These are phyloP conservation scores for Oryzias sinensis DNA, from an alignment of 2,797 vertebrate genomes.

Conservation along the genomic window DNA sequence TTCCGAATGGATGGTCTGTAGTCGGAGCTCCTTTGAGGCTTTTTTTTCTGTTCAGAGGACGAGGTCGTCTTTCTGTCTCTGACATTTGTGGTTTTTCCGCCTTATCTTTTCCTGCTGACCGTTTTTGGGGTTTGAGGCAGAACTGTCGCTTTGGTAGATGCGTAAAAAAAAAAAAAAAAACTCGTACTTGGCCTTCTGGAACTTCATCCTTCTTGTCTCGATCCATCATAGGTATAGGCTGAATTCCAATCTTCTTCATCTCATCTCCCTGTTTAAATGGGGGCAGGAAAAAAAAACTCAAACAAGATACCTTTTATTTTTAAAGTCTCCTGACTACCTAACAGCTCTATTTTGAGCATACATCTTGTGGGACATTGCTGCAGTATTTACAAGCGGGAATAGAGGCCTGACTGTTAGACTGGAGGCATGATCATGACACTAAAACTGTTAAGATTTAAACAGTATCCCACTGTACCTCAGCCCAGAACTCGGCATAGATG, in stretches of 20 bases:
- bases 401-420: slow-evolving; percentile 26
- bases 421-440: slow-evolving; percentile 35
- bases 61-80: neutral
- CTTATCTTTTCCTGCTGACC: neutral
- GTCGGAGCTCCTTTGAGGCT: no score
- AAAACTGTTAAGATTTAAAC: slow-evolving; percentile 39
- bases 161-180: slow-evolving; percentile 1
- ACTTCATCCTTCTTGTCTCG: slow-evolving; percentile 95
- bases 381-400: slow-evolving; percentile 25
- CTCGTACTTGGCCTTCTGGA: slow-evolving; percentile 93
- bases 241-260: slow-evolving; percentile 96
- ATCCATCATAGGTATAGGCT: slow-evolving; percentile 99
- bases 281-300: slow-evolving; percentile 4
- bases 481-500: slow-evolving; percentile 99
- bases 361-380: slow-evolving; percentile 5
- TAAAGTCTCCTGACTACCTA: slow-evolving; percentile 21
- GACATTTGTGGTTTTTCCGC: neutral
- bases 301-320: slow-evolving; percentile 17
- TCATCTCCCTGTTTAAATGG: slow-evolving; percentile 87
- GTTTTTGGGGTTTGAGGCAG: neutral
- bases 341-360: slow-evolving; percentile 22
- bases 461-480: slow-evolving; percentile 83
- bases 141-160: neutral
- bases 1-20: neutral
- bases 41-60: no score